Percentiles rank a stretch among this genome's conserved stretches.
Evolutionary conservation across 1,140 invertebrate species (phyloP).

Genomic region (Drosophila asahinai): DNA sequence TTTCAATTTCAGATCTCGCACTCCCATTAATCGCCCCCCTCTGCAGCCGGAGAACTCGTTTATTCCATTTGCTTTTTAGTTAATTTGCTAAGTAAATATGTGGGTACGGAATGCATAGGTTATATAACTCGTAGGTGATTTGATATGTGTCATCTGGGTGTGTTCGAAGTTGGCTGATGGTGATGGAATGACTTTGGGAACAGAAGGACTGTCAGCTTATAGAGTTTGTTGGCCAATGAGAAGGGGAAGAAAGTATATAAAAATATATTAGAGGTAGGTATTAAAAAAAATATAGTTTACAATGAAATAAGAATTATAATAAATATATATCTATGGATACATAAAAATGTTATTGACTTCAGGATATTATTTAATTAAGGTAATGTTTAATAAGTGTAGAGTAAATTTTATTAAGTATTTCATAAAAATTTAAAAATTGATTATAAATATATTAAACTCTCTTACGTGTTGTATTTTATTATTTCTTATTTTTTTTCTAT

Average conservation of each 20-base stretch:
- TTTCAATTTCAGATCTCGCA: slow-evolving; percentile 78
- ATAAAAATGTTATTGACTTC: background rate
- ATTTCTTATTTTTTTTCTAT: too few relatives aligned
- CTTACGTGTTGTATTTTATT: background rate
- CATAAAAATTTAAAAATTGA: too few relatives aligned
- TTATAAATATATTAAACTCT: too few relatives aligned
- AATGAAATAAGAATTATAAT: background rate
- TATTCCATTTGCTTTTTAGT: slow-evolving; percentile 71
- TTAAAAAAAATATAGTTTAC: background rate
- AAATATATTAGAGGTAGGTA: too few relatives aligned
- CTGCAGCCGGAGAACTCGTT: slow-evolving; percentile 3
- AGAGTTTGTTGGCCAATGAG: slow-evolving; percentile 7
- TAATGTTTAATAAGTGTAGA: background rate
- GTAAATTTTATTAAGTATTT: too few relatives aligned
- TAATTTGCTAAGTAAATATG: slow-evolving; percentile 82
- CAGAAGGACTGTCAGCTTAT: slow-evolving; percentile 7
- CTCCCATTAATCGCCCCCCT: slow-evolving; percentile 13
- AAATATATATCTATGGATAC: background rate
- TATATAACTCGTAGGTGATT: slow-evolving; percentile 44
- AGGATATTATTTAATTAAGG: background rate
- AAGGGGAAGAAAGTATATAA: background rate
- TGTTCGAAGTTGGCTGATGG: slow-evolving; percentile 46
- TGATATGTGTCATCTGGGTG: slow-evolving; percentile 66
- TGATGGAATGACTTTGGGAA: slow-evolving; percentile 29
- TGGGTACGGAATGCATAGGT: slow-evolving; percentile 41